Evolutionary conservation across 2,113 vertebrate genomes (phyloP).

Genomic region (Butorides virescens): DNA sequence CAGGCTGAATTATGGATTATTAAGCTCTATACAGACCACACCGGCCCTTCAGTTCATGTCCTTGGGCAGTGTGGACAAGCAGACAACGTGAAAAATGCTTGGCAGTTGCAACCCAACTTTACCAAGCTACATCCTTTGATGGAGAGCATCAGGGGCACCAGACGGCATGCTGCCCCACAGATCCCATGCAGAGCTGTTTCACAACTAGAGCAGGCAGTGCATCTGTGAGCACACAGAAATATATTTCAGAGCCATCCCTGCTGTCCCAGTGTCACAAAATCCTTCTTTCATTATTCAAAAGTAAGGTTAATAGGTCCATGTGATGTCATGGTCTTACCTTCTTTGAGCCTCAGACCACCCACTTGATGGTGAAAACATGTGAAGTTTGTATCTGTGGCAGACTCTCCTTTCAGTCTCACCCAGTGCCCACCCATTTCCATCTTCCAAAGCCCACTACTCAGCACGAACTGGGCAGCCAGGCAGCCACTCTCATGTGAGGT

Average conservation of each 20-base stretch:
- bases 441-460: not conserved
- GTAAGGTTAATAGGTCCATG: not conserved
- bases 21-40: not conserved
- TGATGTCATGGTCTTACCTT: not conserved
- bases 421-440: not conserved
- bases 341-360: not conserved
- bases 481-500: not conserved
- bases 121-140: not conserved
- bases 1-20: not conserved
- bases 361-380: not conserved
- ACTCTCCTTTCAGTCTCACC: not conserved
- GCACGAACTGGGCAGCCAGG: not conserved
- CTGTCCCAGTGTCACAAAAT: not conserved
- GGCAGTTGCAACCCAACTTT: not conserved
- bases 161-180: fast-evolving
- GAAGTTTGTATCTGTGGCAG: not conserved
- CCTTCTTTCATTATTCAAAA: not conserved
- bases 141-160: not conserved
- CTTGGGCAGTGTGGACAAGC: not conserved
- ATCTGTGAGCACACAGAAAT: not conserved
- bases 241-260: not conserved
- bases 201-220: not conserved
- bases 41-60: fast-evolving
- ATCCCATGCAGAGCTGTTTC: not conserved
- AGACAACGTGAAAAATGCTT: not conserved